A percentile compares a stretch with the other conserved stretches of the same genome.
Conservation (phyloP, 2,797 vertebrate species). For the Balearica regulorum region DNA sequence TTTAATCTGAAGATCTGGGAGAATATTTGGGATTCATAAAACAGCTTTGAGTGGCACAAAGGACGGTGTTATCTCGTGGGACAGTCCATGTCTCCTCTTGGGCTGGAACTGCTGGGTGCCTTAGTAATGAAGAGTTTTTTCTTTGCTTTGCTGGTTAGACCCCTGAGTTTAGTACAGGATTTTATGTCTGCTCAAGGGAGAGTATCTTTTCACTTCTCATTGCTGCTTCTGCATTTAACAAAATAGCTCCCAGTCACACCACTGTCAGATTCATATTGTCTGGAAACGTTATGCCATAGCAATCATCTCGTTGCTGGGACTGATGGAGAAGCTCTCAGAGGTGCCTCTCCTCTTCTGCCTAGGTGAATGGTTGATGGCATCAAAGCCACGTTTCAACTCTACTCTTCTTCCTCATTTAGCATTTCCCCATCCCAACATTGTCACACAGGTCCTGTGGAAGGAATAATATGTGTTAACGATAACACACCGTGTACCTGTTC, state of each 20-base stretch:
- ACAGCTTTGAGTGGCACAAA: background rate
- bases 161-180: background rate
- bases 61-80: fast-evolving
- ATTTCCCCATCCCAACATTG: background rate
- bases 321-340: background rate
- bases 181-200: background rate
- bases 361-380: background rate
- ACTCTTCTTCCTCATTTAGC: background rate
- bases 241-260: background rate
- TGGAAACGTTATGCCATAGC: fast-evolving
- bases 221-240: background rate
- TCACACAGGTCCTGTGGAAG: background rate
- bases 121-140: background rate
- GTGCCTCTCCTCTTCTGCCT: background rate
- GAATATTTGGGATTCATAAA: background rate
- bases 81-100: background rate
- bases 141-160: background rate
- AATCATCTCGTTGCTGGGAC: background rate
- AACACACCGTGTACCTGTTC: fast-evolving
- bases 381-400: background rate
- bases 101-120: background rate
- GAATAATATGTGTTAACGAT: fast-evolving
- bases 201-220: background rate
- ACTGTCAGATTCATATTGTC: background rate
- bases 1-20: background rate